Evolutionary conservation across 64 coral and sea anemone species (phyloP), one percentile per base, ranked within the genome.

Genomic region (Pocillopora damicornis): DNA sequence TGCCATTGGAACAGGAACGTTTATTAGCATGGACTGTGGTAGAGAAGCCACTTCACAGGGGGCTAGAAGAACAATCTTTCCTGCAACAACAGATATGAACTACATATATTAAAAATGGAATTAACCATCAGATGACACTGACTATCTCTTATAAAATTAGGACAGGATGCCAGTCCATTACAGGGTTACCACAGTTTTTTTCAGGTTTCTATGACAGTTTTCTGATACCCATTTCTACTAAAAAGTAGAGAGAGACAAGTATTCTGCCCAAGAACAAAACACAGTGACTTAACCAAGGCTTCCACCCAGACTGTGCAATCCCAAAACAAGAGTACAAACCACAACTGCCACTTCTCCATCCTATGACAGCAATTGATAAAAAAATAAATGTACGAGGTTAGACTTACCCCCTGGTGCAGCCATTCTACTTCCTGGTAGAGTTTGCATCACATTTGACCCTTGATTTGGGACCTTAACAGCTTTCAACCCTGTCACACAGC

Each of bases 381-480:
- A 67, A 1, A 6, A 67, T 25, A 25, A 10, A 9, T 71, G 67
- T 30, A 71, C 11, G 20, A 20, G 25, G 18, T 11, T 15, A 14
- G 22, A 85, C 63, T 36, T 58, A 85, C 81, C 61, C 72, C 63
- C 72, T 18, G 69, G 81, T 37, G 20, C 38, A 85, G 58, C 9
- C 5, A 42, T 65, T 58, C 37, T 12, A 1, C 64, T n/a, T 15
- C 38, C 66, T 4, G 65, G 80, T 11, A 68, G 36, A 18, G 80
- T 51, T 63, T 83, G 63, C 9, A 20, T 58, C 5, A 63, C 81
- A 72, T 13, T 58, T 18, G 65, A 42, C 15, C 57, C 65, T 13
- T 85, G 81, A 85, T 38, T 85, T 79, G 94, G 88, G 36, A 94
- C 58, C 20, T 98, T 98, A 13, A 98, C 75, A 62, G 95, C 95